Evolutionary conservation across 2,113 vertebrate species (phyloP).

Genomic region (Pseudolaguvia tuberculata): DNA sequence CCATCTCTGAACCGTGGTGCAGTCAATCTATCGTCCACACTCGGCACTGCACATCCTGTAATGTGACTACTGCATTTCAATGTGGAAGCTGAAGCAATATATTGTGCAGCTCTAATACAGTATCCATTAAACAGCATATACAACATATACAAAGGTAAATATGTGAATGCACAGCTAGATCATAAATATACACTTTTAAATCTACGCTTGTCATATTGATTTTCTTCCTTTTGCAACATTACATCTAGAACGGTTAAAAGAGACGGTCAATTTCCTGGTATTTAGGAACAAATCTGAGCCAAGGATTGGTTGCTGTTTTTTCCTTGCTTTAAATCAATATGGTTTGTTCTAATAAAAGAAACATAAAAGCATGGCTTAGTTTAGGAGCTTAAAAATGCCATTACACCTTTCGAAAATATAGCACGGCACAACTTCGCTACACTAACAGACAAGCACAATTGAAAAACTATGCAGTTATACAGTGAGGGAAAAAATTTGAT

Average conservation of each 20-base stretch:
- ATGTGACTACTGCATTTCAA: too few species aligned
- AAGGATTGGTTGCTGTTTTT: not conserved
- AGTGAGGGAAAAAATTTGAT: too few species aligned
- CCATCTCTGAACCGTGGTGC: too few species aligned
- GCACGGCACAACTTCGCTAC: not conserved
- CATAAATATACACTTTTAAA: not conserved
- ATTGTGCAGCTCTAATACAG: too few species aligned
- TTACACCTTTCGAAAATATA: constrained; percentile 16
- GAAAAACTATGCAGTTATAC: not conserved
- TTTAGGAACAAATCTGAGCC: constrained; percentile 7
- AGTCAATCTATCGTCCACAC: too few species aligned
- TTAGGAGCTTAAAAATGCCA: not conserved
- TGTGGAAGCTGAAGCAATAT: too few species aligned
- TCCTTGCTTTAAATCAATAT: not conserved
- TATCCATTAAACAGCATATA: too few species aligned
- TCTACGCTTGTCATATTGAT: constrained; percentile 27
- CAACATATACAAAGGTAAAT: not conserved
- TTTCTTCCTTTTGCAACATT: constrained; percentile 10
- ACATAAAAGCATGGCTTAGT: constrained; percentile 11
- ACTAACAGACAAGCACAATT: not conserved
- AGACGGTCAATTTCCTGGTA: constrained; percentile 15
- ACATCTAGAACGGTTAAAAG: constrained; percentile 27
- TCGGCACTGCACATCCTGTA: too few species aligned
- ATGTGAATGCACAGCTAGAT: not conserved
- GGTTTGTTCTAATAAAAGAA: constrained; percentile 6